Conservation (phyloP, 2,888 invertebrate genomes). For the Spisula solida region DNA sequence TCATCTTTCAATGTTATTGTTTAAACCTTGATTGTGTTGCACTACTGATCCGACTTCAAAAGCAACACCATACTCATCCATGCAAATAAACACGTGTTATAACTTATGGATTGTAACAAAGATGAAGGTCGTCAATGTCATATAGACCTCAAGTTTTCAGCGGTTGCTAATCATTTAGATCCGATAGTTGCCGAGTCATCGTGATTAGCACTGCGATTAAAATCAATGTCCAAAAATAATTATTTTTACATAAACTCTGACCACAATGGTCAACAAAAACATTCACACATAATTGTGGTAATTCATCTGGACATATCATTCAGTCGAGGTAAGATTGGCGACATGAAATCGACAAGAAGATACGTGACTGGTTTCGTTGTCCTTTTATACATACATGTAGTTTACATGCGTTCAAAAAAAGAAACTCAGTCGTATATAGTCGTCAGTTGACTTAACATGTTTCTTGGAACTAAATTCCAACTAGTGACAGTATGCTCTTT, state of each 20-base stretch:
- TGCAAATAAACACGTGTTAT: too few relatives aligned
- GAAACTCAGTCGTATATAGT: too few relatives aligned
- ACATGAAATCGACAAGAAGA: neutral
- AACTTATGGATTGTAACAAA: too few relatives aligned
- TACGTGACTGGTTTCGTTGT: neutral
- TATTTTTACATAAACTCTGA: conserved; percentile 59
- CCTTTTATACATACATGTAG: too few relatives aligned
- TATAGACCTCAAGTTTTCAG: neutral
- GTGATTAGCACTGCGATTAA: conserved; percentile 28
- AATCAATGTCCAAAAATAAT: conserved; percentile 39
- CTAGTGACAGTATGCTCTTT: too few relatives aligned
- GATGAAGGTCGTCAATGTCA: neutral
- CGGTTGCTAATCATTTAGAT: neutral
- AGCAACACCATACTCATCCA: too few relatives aligned
- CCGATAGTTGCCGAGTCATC: conserved; percentile 27
- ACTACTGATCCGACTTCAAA: too few relatives aligned
- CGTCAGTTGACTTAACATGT: too few relatives aligned
- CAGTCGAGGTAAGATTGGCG: neutral
- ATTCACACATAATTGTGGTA: conserved; percentile 1
- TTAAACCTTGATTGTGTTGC: too few relatives aligned
- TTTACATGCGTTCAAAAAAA: too few relatives aligned
- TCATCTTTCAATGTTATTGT: too few relatives aligned
- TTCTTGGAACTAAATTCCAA: too few relatives aligned
- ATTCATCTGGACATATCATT: neutral
- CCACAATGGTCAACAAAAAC: conserved; percentile 35